Percentiles rank a stretch among this genome's conserved stretches.
Evolutionary conservation across 2,888 invertebrate species (phyloP).

Genomic region (Tortrix viridana): DNA sequence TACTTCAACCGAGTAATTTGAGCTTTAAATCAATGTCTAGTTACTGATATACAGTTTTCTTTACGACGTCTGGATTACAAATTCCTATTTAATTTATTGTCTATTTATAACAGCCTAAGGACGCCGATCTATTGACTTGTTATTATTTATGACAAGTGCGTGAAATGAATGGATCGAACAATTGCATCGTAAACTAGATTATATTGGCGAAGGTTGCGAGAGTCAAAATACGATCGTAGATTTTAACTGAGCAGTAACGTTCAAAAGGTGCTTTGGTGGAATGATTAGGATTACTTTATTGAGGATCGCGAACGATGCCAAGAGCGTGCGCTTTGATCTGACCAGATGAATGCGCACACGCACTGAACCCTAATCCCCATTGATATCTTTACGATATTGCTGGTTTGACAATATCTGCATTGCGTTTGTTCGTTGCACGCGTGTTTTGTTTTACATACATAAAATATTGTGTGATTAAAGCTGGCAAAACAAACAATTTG

Average conservation of each 20-base stretch:
- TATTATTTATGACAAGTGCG: slow-evolving; percentile 38
- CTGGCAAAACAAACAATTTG: slow-evolving; percentile 18
- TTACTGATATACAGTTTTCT: slow-evolving; percentile 19
- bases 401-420: slow-evolving; percentile 48
- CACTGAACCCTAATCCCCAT: slow-evolving; percentile 59
- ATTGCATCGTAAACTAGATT: slow-evolving; percentile 56
- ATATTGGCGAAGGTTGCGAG: slow-evolving; percentile 57
- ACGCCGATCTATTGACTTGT: slow-evolving; percentile 30
- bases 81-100: slow-evolving; percentile 31
- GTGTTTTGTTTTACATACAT: slow-evolving; percentile 28
- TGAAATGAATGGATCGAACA: slow-evolving; percentile 57
- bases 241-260: slow-evolving; percentile 16
- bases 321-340: slow-evolving; percentile 71
- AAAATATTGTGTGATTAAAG: slow-evolving; percentile 22
- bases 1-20: slow-evolving; percentile 14
- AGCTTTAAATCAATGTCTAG: slow-evolving; percentile 19
- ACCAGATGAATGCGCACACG: slow-evolving; percentile 57
- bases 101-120: slow-evolving; percentile 27
- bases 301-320: slow-evolving; percentile 58
- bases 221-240: slow-evolving; percentile 32
- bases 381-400: slow-evolving; percentile 67
- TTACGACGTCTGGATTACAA: slow-evolving; percentile 27
- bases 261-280: slow-evolving; percentile 20
- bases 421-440: slow-evolving; percentile 37
- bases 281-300: slow-evolving; percentile 53